These are phyloP conservation scores for Galleria mellonella DNA, from an alignment of 1,140 invertebrate genomes.

Conservation along the genomic window DNA sequence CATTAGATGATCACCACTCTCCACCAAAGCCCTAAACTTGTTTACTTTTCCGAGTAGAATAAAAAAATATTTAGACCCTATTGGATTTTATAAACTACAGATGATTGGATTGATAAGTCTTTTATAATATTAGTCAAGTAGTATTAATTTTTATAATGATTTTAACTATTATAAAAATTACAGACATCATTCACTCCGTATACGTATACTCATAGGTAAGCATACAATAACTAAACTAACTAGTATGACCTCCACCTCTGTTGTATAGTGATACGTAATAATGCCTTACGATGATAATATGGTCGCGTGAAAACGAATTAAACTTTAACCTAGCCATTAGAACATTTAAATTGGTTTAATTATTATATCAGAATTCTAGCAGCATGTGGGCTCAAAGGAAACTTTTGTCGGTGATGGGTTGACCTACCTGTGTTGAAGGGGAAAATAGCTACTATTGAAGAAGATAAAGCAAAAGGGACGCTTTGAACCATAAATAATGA, in stretches of 20 bases:
- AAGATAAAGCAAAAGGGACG: conserved; percentile 28
- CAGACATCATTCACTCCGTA: too few species aligned
- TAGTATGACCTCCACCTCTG: conserved; percentile 44
- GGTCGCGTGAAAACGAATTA: conserved; percentile 55
- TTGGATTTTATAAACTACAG: too few species aligned
- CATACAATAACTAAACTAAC: conserved; percentile 55
- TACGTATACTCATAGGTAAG: too few species aligned
- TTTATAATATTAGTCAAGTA: too few species aligned
- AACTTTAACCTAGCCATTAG: conserved; percentile 39
- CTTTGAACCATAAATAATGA: conserved; percentile 46
- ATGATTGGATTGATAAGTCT: too few species aligned
- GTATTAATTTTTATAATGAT: too few species aligned
- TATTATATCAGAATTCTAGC: background rate
- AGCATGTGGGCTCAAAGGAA: background rate
- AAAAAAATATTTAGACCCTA: too few species aligned
- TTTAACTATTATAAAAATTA: too few species aligned
- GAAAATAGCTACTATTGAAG: conserved; percentile 5
- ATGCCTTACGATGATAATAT: conserved; percentile 20
- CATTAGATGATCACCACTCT: too few species aligned
- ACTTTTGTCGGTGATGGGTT: background rate
- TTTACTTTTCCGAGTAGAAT: too few species aligned
- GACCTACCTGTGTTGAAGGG: conserved; percentile 3
- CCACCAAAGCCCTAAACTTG: too few species aligned
- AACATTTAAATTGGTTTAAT: conserved; percentile 8
- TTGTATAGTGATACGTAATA: conserved; percentile 22